phyloP scores from a whole-genome alignment of 2,797 vertebrate genomes.

The Avahi laniger region DNA sequence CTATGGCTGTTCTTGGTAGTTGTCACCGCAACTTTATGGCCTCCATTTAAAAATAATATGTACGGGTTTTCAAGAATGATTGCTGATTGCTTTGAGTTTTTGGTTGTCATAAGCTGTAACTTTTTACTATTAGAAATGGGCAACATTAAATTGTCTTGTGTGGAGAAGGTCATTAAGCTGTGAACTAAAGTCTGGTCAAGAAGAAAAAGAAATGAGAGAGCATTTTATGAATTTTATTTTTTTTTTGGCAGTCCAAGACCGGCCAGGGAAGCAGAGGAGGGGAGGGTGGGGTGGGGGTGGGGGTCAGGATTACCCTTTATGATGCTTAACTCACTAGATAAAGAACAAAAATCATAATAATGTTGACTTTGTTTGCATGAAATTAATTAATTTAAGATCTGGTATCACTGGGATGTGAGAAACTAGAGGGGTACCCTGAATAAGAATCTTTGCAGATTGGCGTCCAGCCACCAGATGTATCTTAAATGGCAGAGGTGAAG shows the following conservation, averaged over 20 bases:
- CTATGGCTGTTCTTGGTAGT: constrained; percentile 30
- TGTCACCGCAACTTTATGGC: neutral
- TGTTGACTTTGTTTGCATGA: neutral
- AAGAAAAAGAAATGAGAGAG: neutral
- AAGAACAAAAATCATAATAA: neutral
- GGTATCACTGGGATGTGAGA: rapidly evolving
- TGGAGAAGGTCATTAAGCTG: neutral
- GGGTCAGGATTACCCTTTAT: neutral
- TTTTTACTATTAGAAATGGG: neutral
- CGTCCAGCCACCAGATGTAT: neutral
- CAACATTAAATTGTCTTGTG: neutral
- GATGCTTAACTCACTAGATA: neutral
- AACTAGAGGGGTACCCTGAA: neutral
- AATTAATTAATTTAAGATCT: constrained; percentile 26
- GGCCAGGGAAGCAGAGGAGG: neutral
- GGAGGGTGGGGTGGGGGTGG: rapidly evolving
- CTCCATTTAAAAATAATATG: neutral
- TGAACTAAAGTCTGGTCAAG: neutral
- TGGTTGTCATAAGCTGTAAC: neutral
- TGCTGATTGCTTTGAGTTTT: neutral
- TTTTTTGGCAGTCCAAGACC: neutral
- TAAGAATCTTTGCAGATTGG: neutral
- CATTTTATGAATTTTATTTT: neutral
- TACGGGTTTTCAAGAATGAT: neutral
- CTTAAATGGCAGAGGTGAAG: neutral